These are phyloP conservation scores for Microtus richardsoni DNA, from an alignment of 2,113 vertebrate genomes.

Conservation along the genomic window DNA sequence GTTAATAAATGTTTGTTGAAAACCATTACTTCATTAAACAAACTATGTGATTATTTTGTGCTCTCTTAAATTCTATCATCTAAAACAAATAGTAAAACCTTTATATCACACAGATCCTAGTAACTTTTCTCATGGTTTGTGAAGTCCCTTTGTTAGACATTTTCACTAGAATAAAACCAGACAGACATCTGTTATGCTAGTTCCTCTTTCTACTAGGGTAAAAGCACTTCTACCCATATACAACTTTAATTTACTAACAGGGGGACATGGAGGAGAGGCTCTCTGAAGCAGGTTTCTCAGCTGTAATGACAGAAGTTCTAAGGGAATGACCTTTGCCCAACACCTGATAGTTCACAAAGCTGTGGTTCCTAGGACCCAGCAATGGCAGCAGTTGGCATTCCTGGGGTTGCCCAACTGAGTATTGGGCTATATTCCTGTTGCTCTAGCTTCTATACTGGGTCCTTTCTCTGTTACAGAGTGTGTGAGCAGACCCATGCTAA, in stretches of 20 bases:
- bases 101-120: not conserved
- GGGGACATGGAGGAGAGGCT: not conserved
- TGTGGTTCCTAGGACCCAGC: not conserved
- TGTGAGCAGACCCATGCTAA: not conserved
- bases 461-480: not conserved
- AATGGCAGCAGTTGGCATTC: no score
- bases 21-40: not conserved
- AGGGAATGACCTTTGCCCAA: accelerated
- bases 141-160: not conserved
- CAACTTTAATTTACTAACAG: not conserved
- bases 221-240: not conserved
- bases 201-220: not conserved
- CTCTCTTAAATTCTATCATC: not conserved
- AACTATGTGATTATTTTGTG: not conserved
- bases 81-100: not conserved
- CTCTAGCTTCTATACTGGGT: not conserved
- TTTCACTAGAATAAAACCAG: not conserved
- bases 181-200: not conserved
- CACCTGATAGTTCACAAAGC: not conserved
- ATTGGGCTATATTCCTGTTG: accelerated
- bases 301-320: not conserved
- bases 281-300: not conserved
- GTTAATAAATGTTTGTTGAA: not conserved
- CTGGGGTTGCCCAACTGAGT: not conserved
- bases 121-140: not conserved